Evolutionary conservation across 2,797 vertebrate species (phyloP), one percentile per base, ranked within the genome.

Genomic region (Sorex maritimensis): DNA sequence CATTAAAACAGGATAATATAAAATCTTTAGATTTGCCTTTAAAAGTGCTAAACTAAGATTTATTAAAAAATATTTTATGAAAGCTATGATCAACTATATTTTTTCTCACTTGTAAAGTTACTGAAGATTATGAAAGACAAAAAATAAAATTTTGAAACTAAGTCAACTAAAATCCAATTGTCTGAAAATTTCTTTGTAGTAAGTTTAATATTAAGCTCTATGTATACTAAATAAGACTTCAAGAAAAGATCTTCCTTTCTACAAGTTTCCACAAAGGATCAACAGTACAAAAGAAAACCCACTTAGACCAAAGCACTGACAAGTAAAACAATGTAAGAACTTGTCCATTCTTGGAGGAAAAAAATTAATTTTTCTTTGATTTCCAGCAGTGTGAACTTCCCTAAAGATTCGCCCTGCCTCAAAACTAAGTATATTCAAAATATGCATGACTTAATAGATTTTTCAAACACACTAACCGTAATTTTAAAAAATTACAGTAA

Each of bases 331-430:
- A n/a, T 86, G 23, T 65, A 72, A 73, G 30, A 4, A 21, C 10
- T 88, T 71, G 79, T 61, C 58, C 58, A 61, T 23, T 67, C 65
- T 26, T 11, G 21, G 21, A 26, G 21, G 26, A n/a, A 65, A 26
- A 28, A 80, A 75, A 86, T 12, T 38, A 90, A 90, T 73, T 94
- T 67, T 92, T 75, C 73, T 96, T 94, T 94, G 82, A 92, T 92
- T 93, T 93, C 74, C 72, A 95, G 71, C 28, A 91, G 46, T 92
- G 58, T 26, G 67, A 85, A 83, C 77, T 92, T 94, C 88, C 38
- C 81, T 63, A 92, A 34, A 94, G 94, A 89, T 67, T 88, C 38
- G 65, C 84, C n/a, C 84, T 93, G 63, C 52, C 67, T 95, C 75
- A 95, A 95, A 95, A 86, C 6, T 68, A 86, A 86, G 23, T 71